Evolutionary conservation across 2,888 invertebrate genomes (phyloP).

Genomic region (Noctuana brunneofusca): DNA sequence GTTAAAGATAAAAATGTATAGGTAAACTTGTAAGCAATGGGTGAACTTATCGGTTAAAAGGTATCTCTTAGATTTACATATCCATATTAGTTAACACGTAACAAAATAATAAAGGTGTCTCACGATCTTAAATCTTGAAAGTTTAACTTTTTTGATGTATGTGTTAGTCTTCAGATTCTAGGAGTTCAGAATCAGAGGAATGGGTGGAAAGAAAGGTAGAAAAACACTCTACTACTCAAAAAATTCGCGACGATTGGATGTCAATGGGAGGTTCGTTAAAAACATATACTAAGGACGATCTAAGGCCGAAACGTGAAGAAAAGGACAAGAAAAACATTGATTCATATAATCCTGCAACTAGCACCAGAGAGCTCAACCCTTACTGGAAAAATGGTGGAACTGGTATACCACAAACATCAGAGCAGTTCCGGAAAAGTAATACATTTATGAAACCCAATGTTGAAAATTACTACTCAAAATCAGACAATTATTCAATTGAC

Average conservation of each 20-base stretch:
- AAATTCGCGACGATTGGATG: conserved; percentile 91
- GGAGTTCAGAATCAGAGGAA: conserved; percentile 71
- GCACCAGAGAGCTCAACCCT: conserved; percentile 92
- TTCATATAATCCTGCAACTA: conserved; percentile 87
- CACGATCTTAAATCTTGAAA: not conserved
- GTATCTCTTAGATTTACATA: too few relatives aligned
- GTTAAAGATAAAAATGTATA: too few relatives aligned
- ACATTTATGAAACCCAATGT: conserved; percentile 68
- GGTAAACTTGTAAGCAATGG: too few relatives aligned
- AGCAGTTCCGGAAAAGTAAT: conserved; percentile 62
- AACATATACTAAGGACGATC: conserved; percentile 73
- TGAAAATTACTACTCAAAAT: conserved; percentile 57
- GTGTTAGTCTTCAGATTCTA: conserved; percentile 57
- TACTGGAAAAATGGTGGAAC: conserved; percentile 95
- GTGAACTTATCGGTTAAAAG: too few relatives aligned
- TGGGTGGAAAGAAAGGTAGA: conserved; percentile 83
- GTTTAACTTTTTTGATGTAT: not conserved
- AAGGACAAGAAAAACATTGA: conserved; percentile 80
- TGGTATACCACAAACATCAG: conserved; percentile 86
- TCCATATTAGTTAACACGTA: too few relatives aligned
- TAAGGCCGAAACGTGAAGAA: conserved; percentile 75
- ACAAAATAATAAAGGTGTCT: not conserved
- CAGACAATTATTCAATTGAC: conserved; percentile 37
- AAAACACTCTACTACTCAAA: conserved; percentile 29
- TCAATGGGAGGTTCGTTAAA: conserved; percentile 81